Evolutionary conservation across 2,797 vertebrate genomes (phyloP), one percentile per base, ranked within the genome.

Genomic region (Pangasius djambal): DNA sequence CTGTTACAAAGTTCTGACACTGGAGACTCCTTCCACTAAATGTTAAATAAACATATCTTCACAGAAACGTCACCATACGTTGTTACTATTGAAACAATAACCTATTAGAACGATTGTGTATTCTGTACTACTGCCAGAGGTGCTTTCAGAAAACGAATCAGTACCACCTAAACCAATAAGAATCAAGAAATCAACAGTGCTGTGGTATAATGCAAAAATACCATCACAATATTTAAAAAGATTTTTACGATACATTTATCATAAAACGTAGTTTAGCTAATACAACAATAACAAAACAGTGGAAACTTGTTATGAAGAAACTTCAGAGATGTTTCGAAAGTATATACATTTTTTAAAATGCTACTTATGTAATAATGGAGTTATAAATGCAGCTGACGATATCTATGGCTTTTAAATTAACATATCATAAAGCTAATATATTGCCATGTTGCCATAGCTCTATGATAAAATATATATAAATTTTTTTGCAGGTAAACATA

Each of bases 391-490:
- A 72, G 7, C 65, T 69, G 13, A 16, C 7, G 65, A 69, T 10
- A 70, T 40, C 37, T 1, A 22, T 22, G 5, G 22, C 22, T 1
- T 75, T 75, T 0, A 75, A 25, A n/a, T n/a, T 0, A 77, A 50
- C 7, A 3, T 18, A 55, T 34, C 3, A 31, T 52, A 57, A 57
- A n/a, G 9, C 52, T 2, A n/a, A 48, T 28, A 75, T 28, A 28
- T 1, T 13, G 72, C 40, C 12, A 15, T 44, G 10, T 25, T 18
- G 13, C 25, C n/a, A 55, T 79, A 34, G 1, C 34, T 72, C 0
- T 72, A 10, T 81, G n/a, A 22, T 34, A 34, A 88, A 85, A 88
- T 87, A 69, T 75, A 31, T 31, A 57, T 15, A 61, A 9, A 61
- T 1, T 31, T 2, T 55, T 78, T 52, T 78, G 25, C 48, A 78